These are phyloP conservation scores for Leontocebus nigricollis DNA, from an alignment of 2,797 vertebrate genomes.

Conservation along the genomic window DNA sequence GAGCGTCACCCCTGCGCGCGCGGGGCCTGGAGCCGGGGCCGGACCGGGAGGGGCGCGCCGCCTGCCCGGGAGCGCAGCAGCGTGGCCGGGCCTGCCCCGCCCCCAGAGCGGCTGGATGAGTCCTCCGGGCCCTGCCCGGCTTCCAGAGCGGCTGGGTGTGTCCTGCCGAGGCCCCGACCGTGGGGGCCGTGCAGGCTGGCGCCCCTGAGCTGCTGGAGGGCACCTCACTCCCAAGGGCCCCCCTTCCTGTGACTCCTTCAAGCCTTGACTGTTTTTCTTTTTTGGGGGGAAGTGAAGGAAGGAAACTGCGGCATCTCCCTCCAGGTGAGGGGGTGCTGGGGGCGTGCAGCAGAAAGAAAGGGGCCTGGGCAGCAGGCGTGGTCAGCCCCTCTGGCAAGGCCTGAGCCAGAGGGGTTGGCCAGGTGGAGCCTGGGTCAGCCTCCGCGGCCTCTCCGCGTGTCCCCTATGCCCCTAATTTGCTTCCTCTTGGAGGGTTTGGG, in stretches of 20 bases:
- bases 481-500: not conserved
- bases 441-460: not conserved
- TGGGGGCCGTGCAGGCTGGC: not conserved
- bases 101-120: too few relatives aligned
- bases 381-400: not conserved
- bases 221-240: conserved; percentile 21
- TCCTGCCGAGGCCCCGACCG: not conserved
- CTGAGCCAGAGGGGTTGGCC: not conserved
- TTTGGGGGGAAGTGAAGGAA: conserved; percentile 18
- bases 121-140: not conserved
- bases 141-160: not conserved
- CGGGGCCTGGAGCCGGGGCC: not conserved
- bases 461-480: not conserved
- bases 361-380: not conserved
- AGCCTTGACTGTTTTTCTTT: conserved; percentile 30
- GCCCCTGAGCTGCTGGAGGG: not conserved
- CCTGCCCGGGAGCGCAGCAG: not conserved
- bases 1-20: not conserved
- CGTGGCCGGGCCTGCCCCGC: not conserved
- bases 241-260: conserved; percentile 14
- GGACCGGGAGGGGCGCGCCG: not conserved
- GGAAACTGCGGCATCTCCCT: conserved; percentile 4
- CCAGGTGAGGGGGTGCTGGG: conserved; percentile 53
- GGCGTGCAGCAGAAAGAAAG: not conserved
- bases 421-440: not conserved